Conservation (phyloP, 2,888 invertebrate genomes). For the Dasypolia templi region DNA sequence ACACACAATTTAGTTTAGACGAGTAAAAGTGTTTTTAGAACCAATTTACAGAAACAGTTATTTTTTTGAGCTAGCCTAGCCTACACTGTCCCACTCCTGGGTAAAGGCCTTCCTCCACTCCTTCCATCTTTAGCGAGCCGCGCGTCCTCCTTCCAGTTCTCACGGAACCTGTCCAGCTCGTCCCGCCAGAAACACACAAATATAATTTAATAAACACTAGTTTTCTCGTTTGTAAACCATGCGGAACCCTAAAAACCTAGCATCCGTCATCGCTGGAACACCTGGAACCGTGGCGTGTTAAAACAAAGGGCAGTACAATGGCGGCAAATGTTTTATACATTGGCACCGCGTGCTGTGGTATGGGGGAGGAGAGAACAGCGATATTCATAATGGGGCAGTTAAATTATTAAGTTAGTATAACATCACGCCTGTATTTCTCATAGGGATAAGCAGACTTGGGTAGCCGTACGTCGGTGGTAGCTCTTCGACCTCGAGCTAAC, state of each 20-base stretch:
- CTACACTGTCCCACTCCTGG: too few species aligned
- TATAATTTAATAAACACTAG: not conserved
- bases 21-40: not conserved
- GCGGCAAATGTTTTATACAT: constrained; percentile 68
- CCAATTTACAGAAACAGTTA: not conserved
- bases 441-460: too few species aligned
- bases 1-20: not conserved
- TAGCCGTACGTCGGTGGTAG: too few species aligned
- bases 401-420: not conserved
- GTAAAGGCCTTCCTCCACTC: too few species aligned
- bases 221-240: not conserved
- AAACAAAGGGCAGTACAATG: constrained; percentile 69
- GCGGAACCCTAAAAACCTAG: constrained; percentile 30
- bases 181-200: too few species aligned
- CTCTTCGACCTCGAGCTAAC: too few species aligned
- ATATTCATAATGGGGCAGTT: not conserved
- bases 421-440: too few species aligned
- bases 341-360: constrained; percentile 14
- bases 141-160: too few species aligned
- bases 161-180: too few species aligned
- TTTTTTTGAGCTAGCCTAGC: too few species aligned
- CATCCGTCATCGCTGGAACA: constrained; percentile 55
- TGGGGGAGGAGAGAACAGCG: constrained; percentile 18
- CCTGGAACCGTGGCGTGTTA: constrained; percentile 60
- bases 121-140: too few species aligned